Conservation (phyloP, 2,888 invertebrate genomes). For the Tinea trinotella region DNA sequence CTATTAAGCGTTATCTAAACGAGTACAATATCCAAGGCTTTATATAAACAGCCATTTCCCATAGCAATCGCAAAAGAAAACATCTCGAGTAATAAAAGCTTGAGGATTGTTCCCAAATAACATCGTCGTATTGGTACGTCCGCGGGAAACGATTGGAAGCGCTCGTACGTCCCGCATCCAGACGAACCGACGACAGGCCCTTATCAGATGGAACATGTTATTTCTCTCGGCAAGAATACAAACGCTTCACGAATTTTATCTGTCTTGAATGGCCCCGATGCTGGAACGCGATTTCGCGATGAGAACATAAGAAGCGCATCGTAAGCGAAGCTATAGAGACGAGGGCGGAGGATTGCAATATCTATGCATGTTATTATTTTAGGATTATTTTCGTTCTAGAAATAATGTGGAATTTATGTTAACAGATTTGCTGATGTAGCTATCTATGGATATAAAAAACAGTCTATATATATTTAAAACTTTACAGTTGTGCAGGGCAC, state of each 20-base stretch:
- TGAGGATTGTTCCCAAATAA: slow-evolving; percentile 14
- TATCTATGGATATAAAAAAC: too few relatives aligned
- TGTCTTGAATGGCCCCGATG: slow-evolving; percentile 1
- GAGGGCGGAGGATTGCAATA: background rate
- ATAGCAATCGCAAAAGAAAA: slow-evolving; percentile 10
- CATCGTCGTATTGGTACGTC: slow-evolving; percentile 29
- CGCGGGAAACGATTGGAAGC: slow-evolving; percentile 49
- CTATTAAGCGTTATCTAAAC: slow-evolving; percentile 1
- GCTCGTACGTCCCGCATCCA: slow-evolving; percentile 34
- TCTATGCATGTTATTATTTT: too few relatives aligned
- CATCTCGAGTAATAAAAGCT: slow-evolving; percentile 14
- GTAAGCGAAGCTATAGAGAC: background rate
- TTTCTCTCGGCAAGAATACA: slow-evolving; percentile 54
- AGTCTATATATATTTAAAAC: too few relatives aligned
- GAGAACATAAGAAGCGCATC: slow-evolving; percentile 15
- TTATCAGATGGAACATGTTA: slow-evolving; percentile 64
- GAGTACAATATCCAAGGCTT: slow-evolving; percentile 9
- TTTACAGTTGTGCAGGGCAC: too few relatives aligned
- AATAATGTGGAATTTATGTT: too few relatives aligned
- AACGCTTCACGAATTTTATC: slow-evolving; percentile 30
- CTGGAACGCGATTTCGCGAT: slow-evolving; percentile 7
- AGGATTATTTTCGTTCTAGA: too few relatives aligned
- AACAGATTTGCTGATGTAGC: too few relatives aligned
- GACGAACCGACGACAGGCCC: slow-evolving; percentile 58
- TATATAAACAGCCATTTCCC: slow-evolving; percentile 17